A percentile compares a stretch with the other conserved stretches of the same genome.
Conservation (phyloP, 2,113 vertebrate species). For the Bombycilla garrulus region DNA sequence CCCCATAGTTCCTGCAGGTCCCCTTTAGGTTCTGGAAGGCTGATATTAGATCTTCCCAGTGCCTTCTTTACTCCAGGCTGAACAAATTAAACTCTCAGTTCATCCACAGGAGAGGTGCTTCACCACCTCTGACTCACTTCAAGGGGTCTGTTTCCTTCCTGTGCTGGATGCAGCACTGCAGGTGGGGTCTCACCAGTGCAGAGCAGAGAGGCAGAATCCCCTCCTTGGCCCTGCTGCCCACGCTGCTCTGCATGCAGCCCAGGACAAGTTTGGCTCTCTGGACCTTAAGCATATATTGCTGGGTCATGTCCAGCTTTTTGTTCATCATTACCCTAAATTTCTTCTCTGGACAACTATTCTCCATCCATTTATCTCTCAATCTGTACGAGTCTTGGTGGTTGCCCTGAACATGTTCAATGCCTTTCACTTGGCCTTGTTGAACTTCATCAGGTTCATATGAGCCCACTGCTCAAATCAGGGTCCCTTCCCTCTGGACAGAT, state of each 20-base stretch:
- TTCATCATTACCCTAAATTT: not conserved
- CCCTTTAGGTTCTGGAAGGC: not conserved
- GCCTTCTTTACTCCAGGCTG: not conserved
- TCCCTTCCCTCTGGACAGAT: not conserved
- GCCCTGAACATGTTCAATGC: not conserved
- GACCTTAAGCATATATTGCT: accelerated
- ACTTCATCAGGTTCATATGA: not conserved
- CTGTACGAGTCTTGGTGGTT: not conserved
- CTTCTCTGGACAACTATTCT: not conserved
- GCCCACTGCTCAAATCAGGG: not conserved
- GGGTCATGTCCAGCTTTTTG: not conserved
- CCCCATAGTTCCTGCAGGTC: not conserved
- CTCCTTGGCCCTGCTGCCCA: not conserved
- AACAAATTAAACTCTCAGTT: not conserved
- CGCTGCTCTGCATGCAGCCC: not conserved
- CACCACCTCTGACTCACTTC: not conserved
- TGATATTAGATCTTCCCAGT: accelerated
- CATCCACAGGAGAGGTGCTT: accelerated
- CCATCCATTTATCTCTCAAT: accelerated
- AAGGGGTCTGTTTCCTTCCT: not conserved
- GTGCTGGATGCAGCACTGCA: not conserved
- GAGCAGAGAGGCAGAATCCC: not conserved
- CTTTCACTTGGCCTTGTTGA: not conserved
- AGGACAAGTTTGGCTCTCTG: accelerated
- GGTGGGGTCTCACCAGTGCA: accelerated